Evolutionary conservation across 2,113 vertebrate genomes (phyloP).

Genomic region (Asarcornis scutulata): DNA sequence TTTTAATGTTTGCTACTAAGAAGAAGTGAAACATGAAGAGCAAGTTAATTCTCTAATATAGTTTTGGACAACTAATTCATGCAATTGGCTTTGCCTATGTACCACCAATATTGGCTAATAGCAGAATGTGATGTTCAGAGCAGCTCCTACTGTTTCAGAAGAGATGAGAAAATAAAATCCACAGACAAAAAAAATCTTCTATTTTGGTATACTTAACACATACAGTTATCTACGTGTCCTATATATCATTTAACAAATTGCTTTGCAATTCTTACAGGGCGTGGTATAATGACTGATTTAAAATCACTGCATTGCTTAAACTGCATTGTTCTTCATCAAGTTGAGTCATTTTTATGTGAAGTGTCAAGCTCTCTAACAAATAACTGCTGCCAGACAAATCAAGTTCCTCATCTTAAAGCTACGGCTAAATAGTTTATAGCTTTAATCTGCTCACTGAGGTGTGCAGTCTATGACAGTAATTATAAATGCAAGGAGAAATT

Average conservation of each 20-base stretch:
- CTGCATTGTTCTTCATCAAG: constrained; percentile 87
- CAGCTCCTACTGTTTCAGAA: constrained; percentile 15
- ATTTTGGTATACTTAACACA: constrained; percentile 72
- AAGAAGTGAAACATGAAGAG: background rate
- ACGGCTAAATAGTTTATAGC: constrained; percentile 99
- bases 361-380: constrained; percentile 93
- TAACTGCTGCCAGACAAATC: constrained; percentile 95
- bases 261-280: constrained; percentile 77
- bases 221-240: constrained; percentile 64
- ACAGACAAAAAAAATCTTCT: constrained; percentile 24
- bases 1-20: background rate
- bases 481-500: constrained; percentile 99
- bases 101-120: background rate
- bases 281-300: constrained; percentile 84
- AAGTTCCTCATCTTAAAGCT: constrained; percentile 92
- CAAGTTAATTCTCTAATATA: background rate
- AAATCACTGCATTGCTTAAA: constrained; percentile 85
- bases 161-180: background rate
- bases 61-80: background rate
- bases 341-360: constrained; percentile 90
- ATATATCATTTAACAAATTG: constrained; percentile 81
- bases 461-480: constrained; percentile 99
- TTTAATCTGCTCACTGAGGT: constrained; percentile 99
- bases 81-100: background rate
- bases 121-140: background rate